phyloP scores from a whole-genome alignment of 2,113 vertebrate genomes.

The Triplophysa rosa region DNA sequence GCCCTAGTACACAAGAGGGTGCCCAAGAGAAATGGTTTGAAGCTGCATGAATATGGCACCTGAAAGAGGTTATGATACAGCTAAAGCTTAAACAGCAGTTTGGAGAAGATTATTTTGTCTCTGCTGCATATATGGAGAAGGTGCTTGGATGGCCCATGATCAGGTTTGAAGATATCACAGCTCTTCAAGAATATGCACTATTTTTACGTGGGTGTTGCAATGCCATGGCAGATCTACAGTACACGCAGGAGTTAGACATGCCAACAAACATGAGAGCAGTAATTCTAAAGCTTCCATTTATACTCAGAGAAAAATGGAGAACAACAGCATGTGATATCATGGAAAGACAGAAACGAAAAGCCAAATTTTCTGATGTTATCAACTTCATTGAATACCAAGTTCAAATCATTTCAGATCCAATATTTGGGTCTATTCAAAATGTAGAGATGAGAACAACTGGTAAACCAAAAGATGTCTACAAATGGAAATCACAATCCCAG shows the following conservation, averaged over 20 bases:
- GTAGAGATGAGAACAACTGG: background rate
- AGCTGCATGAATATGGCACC: conserved; percentile 45
- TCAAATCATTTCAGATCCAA: conserved; percentile 14
- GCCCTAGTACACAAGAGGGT: conserved; percentile 39
- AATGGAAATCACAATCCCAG: background rate
- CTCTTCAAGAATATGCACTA: background rate
- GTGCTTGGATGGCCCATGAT: background rate
- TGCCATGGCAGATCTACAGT: background rate
- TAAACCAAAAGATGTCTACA: conserved; percentile 2
- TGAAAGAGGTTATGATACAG: conserved; percentile 10
- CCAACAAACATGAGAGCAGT: conserved; percentile 22
- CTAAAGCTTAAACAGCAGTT: conserved; percentile 40
- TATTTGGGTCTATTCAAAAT: conserved; percentile 37
- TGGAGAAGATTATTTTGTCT: conserved; percentile 25
- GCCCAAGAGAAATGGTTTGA: conserved; percentile 1
- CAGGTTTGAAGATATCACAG: background rate
- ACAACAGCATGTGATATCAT: conserved; percentile 24
- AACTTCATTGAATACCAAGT: conserved; percentile 41
- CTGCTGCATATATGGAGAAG: conserved; percentile 41
- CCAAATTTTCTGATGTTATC: conserved; percentile 25
- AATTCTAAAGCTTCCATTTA: conserved; percentile 41
- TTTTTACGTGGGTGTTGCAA: background rate
- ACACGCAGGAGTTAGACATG: conserved; percentile 24
- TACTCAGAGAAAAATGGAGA: conserved; percentile 33
- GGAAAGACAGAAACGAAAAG: conserved; percentile 6